phyloP scores from a whole-genome alignment of 2,113 vertebrate species.

The Proteles cristata region DNA sequence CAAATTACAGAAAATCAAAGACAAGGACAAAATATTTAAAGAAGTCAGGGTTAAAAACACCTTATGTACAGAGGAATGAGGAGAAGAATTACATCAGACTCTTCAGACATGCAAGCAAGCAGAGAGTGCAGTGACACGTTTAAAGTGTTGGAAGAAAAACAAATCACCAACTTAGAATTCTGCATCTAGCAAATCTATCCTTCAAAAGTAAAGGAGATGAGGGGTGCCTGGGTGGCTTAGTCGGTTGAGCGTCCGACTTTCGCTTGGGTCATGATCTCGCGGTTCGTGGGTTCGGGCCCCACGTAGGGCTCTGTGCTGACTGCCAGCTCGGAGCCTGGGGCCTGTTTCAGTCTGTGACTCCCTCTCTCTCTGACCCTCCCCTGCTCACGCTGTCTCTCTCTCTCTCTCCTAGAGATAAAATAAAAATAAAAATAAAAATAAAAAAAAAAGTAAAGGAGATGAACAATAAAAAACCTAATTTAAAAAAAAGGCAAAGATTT shows the following conservation, averaged over 20 bases:
- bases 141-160: neutral
- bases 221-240: no score
- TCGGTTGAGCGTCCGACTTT: no score
- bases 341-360: no score
- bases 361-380: no score
- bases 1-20: neutral
- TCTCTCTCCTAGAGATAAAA: no score
- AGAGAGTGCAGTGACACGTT: neutral
- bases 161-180: neutral
- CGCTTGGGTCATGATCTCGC: no score
- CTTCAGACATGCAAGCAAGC: neutral
- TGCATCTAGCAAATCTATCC: neutral
- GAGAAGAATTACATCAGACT: neutral
- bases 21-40: neutral
- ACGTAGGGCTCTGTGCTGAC: no score
- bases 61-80: neutral
- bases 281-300: no score
- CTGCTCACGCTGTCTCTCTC: no score
- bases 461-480: neutral
- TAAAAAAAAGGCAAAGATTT: neutral
- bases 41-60: neutral
- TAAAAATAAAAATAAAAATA: no score
- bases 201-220: slow-evolving; percentile 14
- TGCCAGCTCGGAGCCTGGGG: no score
- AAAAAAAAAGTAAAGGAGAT: neutral